Evolutionary conservation across 2,888 invertebrate species (phyloP).

Genomic region (Dendrolimus pini): DNA sequence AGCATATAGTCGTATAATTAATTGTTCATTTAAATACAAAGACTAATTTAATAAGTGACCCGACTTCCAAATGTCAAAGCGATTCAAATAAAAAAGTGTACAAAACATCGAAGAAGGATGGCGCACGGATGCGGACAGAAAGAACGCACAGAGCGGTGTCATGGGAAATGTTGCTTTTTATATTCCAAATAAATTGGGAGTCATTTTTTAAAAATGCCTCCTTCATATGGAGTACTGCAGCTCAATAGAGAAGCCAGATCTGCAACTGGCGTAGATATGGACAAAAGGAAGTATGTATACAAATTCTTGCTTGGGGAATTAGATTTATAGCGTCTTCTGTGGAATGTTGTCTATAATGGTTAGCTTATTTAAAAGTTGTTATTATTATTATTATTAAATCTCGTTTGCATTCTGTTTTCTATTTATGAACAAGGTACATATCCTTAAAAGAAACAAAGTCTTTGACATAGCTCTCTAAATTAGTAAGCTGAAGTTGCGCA

Average conservation of each 20-base stretch:
- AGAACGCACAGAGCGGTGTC: conserved; percentile 63
- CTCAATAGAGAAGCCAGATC: background rate
- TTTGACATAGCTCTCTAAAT: no score
- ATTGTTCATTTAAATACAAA: conserved; percentile 75
- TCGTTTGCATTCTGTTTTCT: no score
- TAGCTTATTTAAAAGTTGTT: background rate
- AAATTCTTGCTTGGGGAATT: no score
- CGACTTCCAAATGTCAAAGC: conserved; percentile 69
- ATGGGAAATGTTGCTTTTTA: conserved; percentile 68
- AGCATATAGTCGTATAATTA: conserved; percentile 52
- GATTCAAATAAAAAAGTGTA: conserved; percentile 61
- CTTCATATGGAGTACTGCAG: conserved; percentile 3
- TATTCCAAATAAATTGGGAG: conserved; percentile 71
- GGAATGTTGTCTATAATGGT: background rate
- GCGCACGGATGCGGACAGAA: conserved; percentile 36
- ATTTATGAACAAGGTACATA: no score
- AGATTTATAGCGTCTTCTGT: no score
- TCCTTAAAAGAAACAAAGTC: no score
- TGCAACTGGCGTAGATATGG: no score
- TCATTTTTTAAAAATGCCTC: conserved; percentile 58
- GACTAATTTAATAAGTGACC: conserved; percentile 75
- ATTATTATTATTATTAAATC: no score
- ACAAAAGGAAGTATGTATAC: no score
- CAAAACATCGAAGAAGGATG: conserved; percentile 61
- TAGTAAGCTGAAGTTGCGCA: no score